These are phyloP conservation scores for Ctenoplectra terminalis DNA, from an alignment of 1,140 invertebrate species.

Conservation along the genomic window DNA sequence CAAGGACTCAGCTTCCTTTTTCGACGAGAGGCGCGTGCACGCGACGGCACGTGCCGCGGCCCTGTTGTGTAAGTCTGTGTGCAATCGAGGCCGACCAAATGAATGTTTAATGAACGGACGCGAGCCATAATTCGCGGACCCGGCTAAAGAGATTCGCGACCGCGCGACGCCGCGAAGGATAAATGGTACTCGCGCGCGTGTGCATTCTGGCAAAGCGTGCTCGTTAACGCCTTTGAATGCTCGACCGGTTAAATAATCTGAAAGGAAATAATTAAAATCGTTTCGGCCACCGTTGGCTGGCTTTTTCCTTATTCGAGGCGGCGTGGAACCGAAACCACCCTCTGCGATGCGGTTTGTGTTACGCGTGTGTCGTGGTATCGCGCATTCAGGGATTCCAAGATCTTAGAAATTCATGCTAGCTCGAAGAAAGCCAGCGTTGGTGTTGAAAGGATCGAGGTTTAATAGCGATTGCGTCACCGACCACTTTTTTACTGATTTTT, in stretches of 20 bases:
- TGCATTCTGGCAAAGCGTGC: background rate
- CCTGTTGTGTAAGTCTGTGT: too few relatives aligned
- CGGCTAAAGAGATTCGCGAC: background rate
- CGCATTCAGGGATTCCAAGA: background rate
- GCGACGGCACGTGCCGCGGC: slow-evolving; percentile 5
- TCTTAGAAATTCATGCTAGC: background rate
- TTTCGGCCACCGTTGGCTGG: background rate
- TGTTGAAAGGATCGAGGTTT: background rate
- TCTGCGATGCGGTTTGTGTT: background rate
- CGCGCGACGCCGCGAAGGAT: background rate
- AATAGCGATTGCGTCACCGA: background rate
- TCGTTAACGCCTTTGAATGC: slow-evolving; percentile 28
- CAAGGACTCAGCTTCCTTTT: slow-evolving; percentile 24
- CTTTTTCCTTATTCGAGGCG: background rate
- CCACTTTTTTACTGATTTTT: too few relatives aligned
- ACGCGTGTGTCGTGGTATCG: background rate
- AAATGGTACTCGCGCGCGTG: background rate
- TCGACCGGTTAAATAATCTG: slow-evolving; percentile 2
- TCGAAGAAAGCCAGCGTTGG: background rate
- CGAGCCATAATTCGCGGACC: background rate
- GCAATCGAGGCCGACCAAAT: background rate
- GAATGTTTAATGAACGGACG: slow-evolving; percentile 16
- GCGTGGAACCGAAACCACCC: too few relatives aligned
- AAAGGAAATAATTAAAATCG: slow-evolving; percentile 29
- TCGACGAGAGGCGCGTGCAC: slow-evolving; percentile 15